phyloP scores from a whole-genome alignment of 2,113 vertebrate species.

The Piprites chloris region DNA sequence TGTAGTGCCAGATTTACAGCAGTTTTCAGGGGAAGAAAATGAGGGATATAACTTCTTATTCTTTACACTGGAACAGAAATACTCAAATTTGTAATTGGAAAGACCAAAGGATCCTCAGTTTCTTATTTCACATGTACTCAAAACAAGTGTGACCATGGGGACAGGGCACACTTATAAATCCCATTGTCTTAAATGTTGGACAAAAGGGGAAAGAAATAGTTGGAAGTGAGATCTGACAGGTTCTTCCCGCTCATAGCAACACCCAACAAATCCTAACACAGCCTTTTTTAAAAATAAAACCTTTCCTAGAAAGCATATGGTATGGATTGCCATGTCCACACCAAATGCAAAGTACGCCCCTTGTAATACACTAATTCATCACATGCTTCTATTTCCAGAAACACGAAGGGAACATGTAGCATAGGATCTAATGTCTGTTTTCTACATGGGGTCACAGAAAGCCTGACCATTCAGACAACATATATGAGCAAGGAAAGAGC shows the following conservation, averaged over 20 bases:
- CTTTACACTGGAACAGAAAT: neutral
- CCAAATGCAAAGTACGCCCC: neutral
- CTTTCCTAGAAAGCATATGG: neutral
- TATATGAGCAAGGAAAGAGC: neutral
- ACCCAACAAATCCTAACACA: neutral
- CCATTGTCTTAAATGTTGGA: neutral
- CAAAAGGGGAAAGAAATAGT: neutral
- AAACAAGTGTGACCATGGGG: neutral
- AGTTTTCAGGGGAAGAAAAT: neutral
- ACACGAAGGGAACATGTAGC: neutral
- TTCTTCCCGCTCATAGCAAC: neutral
- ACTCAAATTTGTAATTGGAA: neutral
- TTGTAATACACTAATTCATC: neutral
- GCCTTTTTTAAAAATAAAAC: neutral
- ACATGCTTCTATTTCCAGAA: neutral
- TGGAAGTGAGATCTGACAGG: neutral
- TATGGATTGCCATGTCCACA: neutral
- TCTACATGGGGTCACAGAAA: neutral
- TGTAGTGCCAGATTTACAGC: neutral
- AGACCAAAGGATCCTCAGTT: neutral
- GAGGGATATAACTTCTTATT: neutral
- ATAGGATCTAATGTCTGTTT: neutral
- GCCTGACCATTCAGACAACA: neutral
- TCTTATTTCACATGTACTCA: neutral
- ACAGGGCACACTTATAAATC: neutral